Percentiles rank a stretch among this genome's conserved stretches.
Evolutionary conservation across 2,113 vertebrate species (phyloP).

Genomic region (Gallinago jamesoni): DNA sequence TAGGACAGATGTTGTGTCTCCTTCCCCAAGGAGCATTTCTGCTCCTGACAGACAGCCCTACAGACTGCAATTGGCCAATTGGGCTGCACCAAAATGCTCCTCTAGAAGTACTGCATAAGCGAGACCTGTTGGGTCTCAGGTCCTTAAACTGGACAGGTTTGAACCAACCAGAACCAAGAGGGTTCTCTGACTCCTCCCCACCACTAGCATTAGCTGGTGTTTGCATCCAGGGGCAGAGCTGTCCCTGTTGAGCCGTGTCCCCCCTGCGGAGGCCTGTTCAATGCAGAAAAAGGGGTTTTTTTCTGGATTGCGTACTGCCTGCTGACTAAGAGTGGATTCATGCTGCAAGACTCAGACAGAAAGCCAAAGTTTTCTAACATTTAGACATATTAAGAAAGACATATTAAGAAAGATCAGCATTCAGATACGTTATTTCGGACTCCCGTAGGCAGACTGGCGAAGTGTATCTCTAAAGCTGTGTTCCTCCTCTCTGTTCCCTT

Average conservation of each 20-base stretch:
- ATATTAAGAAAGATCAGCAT: not conserved
- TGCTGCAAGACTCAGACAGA: not conserved
- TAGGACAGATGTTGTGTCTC: not conserved
- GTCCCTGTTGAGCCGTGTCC: not conserved
- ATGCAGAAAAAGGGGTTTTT: not conserved
- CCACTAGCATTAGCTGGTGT: too few species aligned
- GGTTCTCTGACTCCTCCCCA: not conserved
- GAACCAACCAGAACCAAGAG: not conserved
- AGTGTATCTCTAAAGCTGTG: not conserved
- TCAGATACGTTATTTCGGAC: not conserved
- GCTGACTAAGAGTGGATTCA: not conserved
- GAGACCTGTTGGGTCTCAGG: not conserved
- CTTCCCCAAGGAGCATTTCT: not conserved
- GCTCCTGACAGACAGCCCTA: not conserved
- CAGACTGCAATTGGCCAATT: not conserved
- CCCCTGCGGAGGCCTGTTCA: fast-evolving
- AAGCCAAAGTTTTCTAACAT: not conserved
- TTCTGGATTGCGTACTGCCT: not conserved
- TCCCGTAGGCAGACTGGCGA: not conserved
- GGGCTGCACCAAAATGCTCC: not conserved
- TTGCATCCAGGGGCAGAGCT: not conserved
- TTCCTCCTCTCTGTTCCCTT: not conserved
- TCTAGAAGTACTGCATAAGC: not conserved
- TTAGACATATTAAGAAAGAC: not conserved
- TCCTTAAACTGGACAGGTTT: not conserved